Evolutionary conservation across 23 tunicate genomes (phyloP).

Genomic region (Trididemnum miniatum): DNA sequence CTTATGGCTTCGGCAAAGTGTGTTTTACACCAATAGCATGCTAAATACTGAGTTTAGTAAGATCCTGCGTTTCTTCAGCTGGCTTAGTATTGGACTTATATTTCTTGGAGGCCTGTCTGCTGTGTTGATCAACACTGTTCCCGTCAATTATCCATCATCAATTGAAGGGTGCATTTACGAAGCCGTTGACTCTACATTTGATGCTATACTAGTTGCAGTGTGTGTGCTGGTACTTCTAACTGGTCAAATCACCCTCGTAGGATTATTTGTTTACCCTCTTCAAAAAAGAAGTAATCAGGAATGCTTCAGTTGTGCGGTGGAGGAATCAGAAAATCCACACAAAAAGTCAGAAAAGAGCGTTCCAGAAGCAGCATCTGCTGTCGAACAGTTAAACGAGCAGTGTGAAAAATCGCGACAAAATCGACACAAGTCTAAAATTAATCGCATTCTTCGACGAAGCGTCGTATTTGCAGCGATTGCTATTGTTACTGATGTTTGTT

Average conservation of each 20-base stretch:
- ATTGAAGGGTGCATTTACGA: conserved; percentile 5
- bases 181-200: neutral
- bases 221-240: neutral
- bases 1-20: conserved; percentile 44
- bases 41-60: conserved; percentile 10
- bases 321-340: neutral
- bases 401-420: neutral
- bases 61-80: conserved; percentile 2
- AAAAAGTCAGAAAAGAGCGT: neutral
- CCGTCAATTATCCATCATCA: neutral
- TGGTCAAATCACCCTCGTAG: conserved; percentile 24
- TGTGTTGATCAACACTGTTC: neutral
- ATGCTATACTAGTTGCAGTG: neutral
- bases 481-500: conserved; percentile 7
- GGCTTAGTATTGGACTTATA: conserved; percentile 15
- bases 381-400: neutral
- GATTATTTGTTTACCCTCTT: conserved; percentile 22
- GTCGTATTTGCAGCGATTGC: conserved; percentile 13
- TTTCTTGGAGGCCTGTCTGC: neutral
- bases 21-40: conserved; percentile 38
- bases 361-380: neutral
- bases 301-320: neutral
- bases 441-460: conserved; percentile 9
- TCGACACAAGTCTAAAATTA: neutral
- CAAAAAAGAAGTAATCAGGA: conserved; percentile 2